Evolutionary conservation across 1,140 invertebrate species (phyloP).

Genomic region (Drusus annulatus): DNA sequence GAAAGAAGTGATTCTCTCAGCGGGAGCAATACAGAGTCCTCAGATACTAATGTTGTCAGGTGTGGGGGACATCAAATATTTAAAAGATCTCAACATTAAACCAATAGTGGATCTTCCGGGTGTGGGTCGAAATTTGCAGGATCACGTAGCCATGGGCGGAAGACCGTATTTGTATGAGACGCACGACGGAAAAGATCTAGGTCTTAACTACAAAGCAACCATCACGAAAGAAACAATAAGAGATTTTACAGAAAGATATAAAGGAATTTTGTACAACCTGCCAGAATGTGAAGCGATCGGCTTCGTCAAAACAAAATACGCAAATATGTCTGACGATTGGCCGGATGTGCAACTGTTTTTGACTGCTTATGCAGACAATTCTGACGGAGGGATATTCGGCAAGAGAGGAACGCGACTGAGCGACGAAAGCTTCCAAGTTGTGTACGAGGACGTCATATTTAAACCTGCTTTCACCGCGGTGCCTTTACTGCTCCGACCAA

Average conservation of each 20-base stretch:
- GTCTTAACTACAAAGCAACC: conserved; percentile 75
- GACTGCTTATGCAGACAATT: conserved; percentile 78
- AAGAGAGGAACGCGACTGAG: conserved; percentile 78
- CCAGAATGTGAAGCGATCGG: conserved; percentile 83
- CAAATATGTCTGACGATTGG: conserved; percentile 75
- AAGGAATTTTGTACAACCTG: conserved; percentile 77
- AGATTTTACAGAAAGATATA: conserved; percentile 72
- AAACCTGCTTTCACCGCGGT: conserved; percentile 78
- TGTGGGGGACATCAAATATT: conserved; percentile 78
- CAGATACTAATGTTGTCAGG: conserved; percentile 88
- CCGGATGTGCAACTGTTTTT: conserved; percentile 87
- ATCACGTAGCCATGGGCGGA: conserved; percentile 80
- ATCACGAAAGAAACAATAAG: conserved; percentile 70
- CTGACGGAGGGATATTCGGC: conserved; percentile 82
- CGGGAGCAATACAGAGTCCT: conserved; percentile 81
- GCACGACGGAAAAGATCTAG: conserved; percentile 68
- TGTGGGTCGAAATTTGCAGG: conserved; percentile 87
- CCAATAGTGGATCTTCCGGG: conserved; percentile 75
- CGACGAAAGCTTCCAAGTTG: conserved; percentile 77
- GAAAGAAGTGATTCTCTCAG: conserved; percentile 82
- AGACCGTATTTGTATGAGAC: conserved; percentile 74
- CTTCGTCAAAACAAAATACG: conserved; percentile 83
- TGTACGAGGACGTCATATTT: conserved; percentile 79
- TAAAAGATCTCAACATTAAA: conserved; percentile 75
- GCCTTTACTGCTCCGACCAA: conserved; percentile 79